Conservation (phyloP, 2,797 vertebrate genomes). For the Lutjanus campechanus region DNA sequence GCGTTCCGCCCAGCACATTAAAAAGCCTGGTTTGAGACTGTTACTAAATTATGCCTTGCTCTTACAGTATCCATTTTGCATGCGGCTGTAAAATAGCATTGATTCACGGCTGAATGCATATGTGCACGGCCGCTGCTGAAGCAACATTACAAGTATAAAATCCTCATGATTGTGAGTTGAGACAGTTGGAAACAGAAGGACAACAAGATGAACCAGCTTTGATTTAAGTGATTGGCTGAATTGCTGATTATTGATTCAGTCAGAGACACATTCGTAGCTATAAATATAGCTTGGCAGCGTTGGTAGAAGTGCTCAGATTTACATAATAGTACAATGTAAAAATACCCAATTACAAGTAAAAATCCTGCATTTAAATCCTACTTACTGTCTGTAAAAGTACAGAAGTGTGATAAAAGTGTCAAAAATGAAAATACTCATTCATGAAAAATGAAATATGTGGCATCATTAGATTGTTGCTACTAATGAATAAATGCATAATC, state of each 20-base stretch:
- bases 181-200: conserved; percentile 27
- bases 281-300: background rate
- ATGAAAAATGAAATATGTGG: background rate
- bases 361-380: conserved; percentile 2
- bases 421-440: background rate
- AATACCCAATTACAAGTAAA: background rate
- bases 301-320: background rate
- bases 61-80: conserved; percentile 71
- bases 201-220: conserved; percentile 9
- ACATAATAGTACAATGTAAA: background rate
- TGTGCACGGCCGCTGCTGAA: background rate
- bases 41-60: conserved; percentile 67
- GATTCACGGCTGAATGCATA: conserved; percentile 55
- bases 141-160: conserved; percentile 26
- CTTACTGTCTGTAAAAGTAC: background rate
- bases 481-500: background rate
- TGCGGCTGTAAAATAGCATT: conserved; percentile 58
- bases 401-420: background rate
- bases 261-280: conserved; percentile 1
- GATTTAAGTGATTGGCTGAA: conserved; percentile 5
- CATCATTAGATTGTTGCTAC: background rate
- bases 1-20: conserved; percentile 61
- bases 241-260: conserved; percentile 10
- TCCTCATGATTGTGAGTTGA: background rate
- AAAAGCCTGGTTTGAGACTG: conserved; percentile 59